Conservation (phyloP, 2,888 invertebrate species). For the Ceratothoa steindachneri region DNA sequence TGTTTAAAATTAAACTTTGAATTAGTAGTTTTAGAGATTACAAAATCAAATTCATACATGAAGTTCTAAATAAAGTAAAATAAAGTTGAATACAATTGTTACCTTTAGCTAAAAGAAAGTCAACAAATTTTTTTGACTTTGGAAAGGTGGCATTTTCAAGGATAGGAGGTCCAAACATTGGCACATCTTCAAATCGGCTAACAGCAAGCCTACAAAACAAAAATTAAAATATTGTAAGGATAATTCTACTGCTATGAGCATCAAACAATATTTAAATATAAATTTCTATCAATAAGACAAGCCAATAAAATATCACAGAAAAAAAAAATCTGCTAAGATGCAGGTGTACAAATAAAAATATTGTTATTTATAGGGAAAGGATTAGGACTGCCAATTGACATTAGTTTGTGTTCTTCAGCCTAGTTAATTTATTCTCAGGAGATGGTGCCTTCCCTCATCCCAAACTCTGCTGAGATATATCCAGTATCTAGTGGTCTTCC, state of each 20-base stretch:
- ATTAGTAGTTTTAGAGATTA: not conserved
- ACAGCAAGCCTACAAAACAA: slow-evolving; percentile 62
- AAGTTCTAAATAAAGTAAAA: not conserved
- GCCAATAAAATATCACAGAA: not conserved
- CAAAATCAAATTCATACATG: not conserved
- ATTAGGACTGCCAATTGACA: too few species aligned
- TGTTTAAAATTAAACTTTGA: not conserved
- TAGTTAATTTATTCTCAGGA: too few species aligned
- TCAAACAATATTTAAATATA: too few species aligned
- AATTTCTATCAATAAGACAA: not conserved
- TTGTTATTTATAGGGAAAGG: too few species aligned
- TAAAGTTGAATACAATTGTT: slow-evolving; percentile 45
- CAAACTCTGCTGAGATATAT: too few species aligned
- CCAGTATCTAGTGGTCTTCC: too few species aligned
- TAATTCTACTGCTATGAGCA: too few species aligned
- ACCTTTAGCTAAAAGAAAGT: slow-evolving; percentile 86
- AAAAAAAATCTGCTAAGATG: too few species aligned
- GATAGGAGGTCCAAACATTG: slow-evolving; percentile 92
- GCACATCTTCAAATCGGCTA: slow-evolving; percentile 83
- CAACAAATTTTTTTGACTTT: slow-evolving; percentile 88
- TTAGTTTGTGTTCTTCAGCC: too few species aligned
- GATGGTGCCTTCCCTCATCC: too few species aligned
- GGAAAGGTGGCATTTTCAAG: slow-evolving; percentile 79
- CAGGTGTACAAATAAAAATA: too few species aligned
- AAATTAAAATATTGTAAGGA: too few species aligned